Evolutionary conservation across 2,888 invertebrate species (phyloP).

Genomic region (Trypoxylon attenuatum): DNA sequence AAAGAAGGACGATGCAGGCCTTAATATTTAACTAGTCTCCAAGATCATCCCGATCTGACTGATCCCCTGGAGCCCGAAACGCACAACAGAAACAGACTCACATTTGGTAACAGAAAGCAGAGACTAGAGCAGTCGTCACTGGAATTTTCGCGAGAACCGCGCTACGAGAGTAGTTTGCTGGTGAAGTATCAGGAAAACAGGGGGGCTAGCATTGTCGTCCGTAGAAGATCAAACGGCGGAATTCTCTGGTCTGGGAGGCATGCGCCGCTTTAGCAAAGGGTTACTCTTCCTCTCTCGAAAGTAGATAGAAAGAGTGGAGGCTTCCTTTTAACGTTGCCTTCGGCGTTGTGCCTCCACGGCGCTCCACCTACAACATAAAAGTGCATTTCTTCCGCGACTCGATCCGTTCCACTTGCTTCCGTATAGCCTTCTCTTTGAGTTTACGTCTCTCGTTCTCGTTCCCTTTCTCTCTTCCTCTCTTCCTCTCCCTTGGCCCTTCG

Average conservation of each 20-base stretch:
- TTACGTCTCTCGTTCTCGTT: conserved; percentile 3
- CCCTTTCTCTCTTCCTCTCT: not conserved
- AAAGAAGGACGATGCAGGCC: no score
- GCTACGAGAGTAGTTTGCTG: no score
- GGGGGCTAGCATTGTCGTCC: conserved; percentile 43
- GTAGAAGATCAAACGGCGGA: conserved; percentile 55
- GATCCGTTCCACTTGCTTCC: conserved; percentile 37
- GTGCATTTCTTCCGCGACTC: conserved; percentile 41
- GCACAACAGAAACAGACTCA: no score
- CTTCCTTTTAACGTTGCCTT: conserved; percentile 40
- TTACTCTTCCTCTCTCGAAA: conserved; percentile 20
- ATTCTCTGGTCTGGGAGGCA: conserved; percentile 52
- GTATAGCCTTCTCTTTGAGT: not conserved
- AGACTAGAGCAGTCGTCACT: no score
- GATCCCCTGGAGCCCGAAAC: no score
- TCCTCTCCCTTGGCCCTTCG: not conserved
- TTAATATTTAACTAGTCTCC: no score
- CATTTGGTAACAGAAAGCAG: no score
- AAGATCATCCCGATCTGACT: no score
- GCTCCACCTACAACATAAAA: conserved; percentile 40
- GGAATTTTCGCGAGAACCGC: no score
- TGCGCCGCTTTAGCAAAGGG: conserved; percentile 28
- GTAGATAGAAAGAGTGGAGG: conserved; percentile 45
- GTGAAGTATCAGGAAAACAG: not conserved
- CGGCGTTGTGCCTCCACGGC: conserved; percentile 22